Evolutionary conservation across 1,140 invertebrate species (phyloP).

Genomic region (Drosophila ogumai): DNA sequence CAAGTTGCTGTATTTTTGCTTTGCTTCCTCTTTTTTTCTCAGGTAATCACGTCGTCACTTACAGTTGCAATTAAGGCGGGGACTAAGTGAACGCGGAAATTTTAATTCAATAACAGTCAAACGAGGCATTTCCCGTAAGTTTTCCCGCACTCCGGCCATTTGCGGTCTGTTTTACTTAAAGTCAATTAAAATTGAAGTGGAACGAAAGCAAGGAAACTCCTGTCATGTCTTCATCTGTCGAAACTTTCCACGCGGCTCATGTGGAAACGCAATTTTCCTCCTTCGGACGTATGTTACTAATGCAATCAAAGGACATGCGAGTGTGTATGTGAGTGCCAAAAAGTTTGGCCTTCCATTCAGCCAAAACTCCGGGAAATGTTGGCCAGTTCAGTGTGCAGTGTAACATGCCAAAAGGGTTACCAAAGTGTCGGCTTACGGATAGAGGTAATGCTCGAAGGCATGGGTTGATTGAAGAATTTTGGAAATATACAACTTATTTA

Average conservation of each 20-base stretch:
- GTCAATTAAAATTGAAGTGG: constrained; percentile 75
- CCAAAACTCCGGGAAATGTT: constrained; percentile 4
- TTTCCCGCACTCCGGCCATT: constrained; percentile 22
- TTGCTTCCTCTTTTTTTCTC: constrained; percentile 46
- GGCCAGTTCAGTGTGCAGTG: constrained; percentile 17
- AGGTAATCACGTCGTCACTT: constrained; percentile 76
- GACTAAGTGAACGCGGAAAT: constrained; percentile 55
- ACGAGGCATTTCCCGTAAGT: constrained; percentile 70
- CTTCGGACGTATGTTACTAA: constrained; percentile 45
- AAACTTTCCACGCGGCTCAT: constrained; percentile 57
- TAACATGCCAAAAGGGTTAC: constrained; percentile 40
- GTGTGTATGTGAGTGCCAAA: constrained; percentile 15
- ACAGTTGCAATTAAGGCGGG: constrained; percentile 62
- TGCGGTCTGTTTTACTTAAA: constrained; percentile 73
- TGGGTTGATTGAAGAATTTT: constrained; percentile 20
- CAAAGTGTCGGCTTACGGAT: constrained; percentile 28
- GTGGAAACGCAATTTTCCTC: constrained; percentile 37
- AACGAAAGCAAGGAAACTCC: constrained; percentile 11
- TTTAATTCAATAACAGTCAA: constrained; percentile 81
- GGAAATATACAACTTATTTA: background rate
- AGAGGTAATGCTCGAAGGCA: constrained; percentile 1
- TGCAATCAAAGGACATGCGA: constrained; percentile 65
- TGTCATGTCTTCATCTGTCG: constrained; percentile 51
- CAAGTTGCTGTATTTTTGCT: constrained; percentile 22
- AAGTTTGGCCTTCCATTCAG: constrained; percentile 25